Base-by-base conservation (phyloP, 2,888 invertebrate species). In the Poecilus cupreus region DNA sequence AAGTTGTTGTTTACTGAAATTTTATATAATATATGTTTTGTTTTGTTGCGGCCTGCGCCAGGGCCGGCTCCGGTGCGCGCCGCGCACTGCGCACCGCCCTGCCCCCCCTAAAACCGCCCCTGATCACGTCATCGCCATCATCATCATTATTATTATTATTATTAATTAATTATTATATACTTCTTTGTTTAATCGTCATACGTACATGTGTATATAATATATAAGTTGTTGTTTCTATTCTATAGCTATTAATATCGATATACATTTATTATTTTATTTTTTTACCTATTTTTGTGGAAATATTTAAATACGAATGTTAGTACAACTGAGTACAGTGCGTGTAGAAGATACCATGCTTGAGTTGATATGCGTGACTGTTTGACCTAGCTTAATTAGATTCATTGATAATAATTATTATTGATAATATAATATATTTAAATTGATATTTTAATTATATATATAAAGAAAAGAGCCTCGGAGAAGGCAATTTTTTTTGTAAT, bases 231-330 rank as follows among this genome's bases (percentile, higher is more conserved):
- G 89, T 89, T 89, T 89, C 82, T 83, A 83, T 82, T 82, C 78
- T 88, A 88, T 89, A 89, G 88, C 88, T 89, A 88, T 89, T 89
- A 88, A 88, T 88, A 88, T 88, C 78, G 79, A 82, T 85, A 86
- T 72, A 87, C 84, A 85, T 88, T 89, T 88, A 89, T 89, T 89
- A 89, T 89, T 89, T 89, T 89, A 89, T 89, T 89, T 89, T 89
- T 89, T 89, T 89, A 89, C 89, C 88, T 89, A 89, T 89, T 89
- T 89, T 89, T 89, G 89, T 89, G 89, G 87, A 89, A 89, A 89
- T 89, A 89, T 89, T 89, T 89, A 89, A 89, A 86, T 88, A 89
- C 89, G 87, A 88, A 89, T 89, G 89, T 89, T 89, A 89, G 89
- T 89, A 89, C 89, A 88, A 88, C 88, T 87, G 83, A 83, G 83